Evolutionary conservation across 2,888 invertebrate genomes (phyloP).

Genomic region (Drosophila colorata): DNA sequence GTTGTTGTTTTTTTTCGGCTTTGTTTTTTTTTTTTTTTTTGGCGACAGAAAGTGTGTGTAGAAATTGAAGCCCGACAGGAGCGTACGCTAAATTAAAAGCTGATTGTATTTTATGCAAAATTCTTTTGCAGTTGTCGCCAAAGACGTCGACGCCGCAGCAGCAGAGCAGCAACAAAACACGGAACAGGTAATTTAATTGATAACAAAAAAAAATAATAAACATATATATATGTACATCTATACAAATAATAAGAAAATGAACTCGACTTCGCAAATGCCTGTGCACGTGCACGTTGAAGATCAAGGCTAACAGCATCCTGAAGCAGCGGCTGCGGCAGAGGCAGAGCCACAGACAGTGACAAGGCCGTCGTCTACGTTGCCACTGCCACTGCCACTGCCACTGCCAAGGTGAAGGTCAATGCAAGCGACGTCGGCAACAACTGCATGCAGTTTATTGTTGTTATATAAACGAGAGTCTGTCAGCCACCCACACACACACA

Average conservation of each 20-base stretch:
- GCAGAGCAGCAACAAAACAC: conserved; percentile 4
- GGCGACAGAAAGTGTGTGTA: conserved; percentile 30
- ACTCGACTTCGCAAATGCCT: conserved; percentile 14
- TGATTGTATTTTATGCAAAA: conserved; percentile 68
- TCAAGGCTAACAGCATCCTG: conserved; percentile 55
- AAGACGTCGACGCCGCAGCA: not conserved
- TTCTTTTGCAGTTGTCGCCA: conserved; percentile 51
- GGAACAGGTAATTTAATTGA: conserved; percentile 49
- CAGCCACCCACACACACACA: conserved; percentile 21
- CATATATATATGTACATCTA: too few relatives aligned
- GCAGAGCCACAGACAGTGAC: conserved; percentile 26
- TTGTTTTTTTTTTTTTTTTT: conserved; percentile 26
- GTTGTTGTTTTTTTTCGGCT: conserved; percentile 31
- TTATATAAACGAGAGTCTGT: conserved; percentile 65
- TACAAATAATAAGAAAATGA: conserved; percentile 2
- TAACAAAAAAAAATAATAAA: not conserved
- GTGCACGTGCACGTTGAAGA: conserved; percentile 51
- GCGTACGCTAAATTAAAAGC: conserved; percentile 42
- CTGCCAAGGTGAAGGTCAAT: conserved; percentile 78
- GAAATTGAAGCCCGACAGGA: conserved; percentile 62
- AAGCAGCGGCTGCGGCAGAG: conserved; percentile 10
- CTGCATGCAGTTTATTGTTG: conserved; percentile 67
- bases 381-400: conserved; percentile 50
- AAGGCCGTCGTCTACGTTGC: conserved; percentile 40
- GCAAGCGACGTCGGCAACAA: conserved; percentile 43